Percentiles rank a stretch among this genome's conserved stretches.
These are phyloP conservation scores for Pyrrhia umbra DNA, from an alignment of 2,888 invertebrate species.

Conservation along the genomic window DNA sequence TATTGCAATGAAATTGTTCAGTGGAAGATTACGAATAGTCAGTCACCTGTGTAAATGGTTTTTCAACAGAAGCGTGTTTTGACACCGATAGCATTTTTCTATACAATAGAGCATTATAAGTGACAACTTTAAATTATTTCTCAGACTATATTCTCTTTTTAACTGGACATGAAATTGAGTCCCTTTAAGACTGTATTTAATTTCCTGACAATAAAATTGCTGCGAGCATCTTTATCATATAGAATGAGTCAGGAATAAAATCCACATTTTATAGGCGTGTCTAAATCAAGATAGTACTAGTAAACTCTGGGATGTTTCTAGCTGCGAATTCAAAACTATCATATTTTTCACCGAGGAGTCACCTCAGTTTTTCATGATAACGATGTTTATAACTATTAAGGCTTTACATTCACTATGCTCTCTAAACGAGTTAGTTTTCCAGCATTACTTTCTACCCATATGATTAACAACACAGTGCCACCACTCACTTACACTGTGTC, in stretches of 20 bases:
- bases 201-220: no score
- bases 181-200: not conserved
- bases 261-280: no score
- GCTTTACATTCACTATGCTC: no score
- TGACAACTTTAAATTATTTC: not conserved
- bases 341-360: no score
- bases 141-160: not conserved
- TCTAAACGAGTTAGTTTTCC: not conserved
- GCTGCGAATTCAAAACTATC: no score
- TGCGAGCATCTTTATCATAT: not conserved
- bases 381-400: no score
- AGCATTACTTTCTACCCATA: not conserved
- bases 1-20: conserved; percentile 9
- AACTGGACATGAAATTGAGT: not conserved
- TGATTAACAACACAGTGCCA: conserved; percentile 27
- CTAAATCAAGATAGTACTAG: no score
- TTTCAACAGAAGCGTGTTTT: conserved; percentile 30
- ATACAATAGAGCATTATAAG: not conserved
- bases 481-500: conserved; percentile 39
- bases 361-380: no score
- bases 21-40: conserved; percentile 38
- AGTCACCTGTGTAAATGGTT: conserved; percentile 23
- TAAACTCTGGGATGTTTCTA: no score
- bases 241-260: not conserved
- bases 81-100: conserved; percentile 4